Conservation (phyloP, 1,140 invertebrate genomes). For the Pseudomyrmex gracilis region DNA sequence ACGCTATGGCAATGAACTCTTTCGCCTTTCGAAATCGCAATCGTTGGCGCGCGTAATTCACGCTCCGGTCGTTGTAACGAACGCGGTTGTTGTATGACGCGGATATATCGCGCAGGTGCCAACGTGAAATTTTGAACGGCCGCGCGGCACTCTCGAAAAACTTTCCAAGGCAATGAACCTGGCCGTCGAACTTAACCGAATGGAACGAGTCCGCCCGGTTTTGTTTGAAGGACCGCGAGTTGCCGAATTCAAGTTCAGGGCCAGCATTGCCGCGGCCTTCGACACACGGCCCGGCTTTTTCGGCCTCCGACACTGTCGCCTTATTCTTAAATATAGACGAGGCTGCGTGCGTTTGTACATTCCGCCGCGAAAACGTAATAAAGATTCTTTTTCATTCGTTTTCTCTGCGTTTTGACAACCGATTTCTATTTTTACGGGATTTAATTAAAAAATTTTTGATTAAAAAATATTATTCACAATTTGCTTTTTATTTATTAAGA, state of each 20-base stretch:
- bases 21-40: slow-evolving; percentile 66
- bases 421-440: too few relatives aligned
- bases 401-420: too few relatives aligned
- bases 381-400: not conserved
- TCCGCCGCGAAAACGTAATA: not conserved
- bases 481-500: too few relatives aligned
- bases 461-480: too few relatives aligned
- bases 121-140: slow-evolving; percentile 71
- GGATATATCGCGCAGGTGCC: slow-evolving; percentile 29
- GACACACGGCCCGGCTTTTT: not conserved
- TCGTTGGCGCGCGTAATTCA: slow-evolving; percentile 60
- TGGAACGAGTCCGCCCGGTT: slow-evolving; percentile 45
- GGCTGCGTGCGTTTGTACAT: not conserved
- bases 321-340: not conserved
- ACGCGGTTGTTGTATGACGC: slow-evolving; percentile 39
- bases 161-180: slow-evolving; percentile 80
- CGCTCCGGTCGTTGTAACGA: slow-evolving; percentile 32
- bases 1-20: slow-evolving; percentile 75
- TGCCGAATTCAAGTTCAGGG: slow-evolving; percentile 77
- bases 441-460: too few relatives aligned
- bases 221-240: slow-evolving; percentile 34
- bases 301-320: not conserved
- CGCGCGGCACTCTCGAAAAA: slow-evolving; percentile 67
- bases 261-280: slow-evolving; percentile 40
- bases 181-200: slow-evolving; percentile 50